Evolutionary conservation across 1,140 invertebrate genomes (phyloP).

Genomic region (Babylonia areolata): DNA sequence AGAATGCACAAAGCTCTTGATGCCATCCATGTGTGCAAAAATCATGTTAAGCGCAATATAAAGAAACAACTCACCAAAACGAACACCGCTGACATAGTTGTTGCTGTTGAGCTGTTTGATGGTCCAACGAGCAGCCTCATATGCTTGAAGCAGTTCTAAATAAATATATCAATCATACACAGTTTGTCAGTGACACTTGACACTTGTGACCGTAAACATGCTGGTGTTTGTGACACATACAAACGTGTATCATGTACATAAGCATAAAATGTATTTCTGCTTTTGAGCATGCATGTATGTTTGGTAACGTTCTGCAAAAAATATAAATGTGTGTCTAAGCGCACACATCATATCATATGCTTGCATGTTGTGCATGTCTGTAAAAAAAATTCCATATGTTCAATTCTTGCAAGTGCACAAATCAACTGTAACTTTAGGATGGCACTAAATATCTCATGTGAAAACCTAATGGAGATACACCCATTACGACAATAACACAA

Average conservation of each 20-base stretch:
- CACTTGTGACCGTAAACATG: neutral
- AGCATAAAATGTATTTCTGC: neutral
- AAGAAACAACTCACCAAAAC: slow-evolving; percentile 56
- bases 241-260: neutral
- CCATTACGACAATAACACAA: too few species aligned
- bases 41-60: too few species aligned
- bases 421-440: too few species aligned
- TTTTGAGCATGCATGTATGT: neutral
- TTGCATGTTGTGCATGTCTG: too few species aligned
- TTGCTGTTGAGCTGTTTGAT: slow-evolving; percentile 71
- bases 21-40: too few species aligned
- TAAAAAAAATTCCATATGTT: too few species aligned
- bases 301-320: neutral
- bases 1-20: too few species aligned
- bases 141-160: slow-evolving; percentile 66
- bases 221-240: neutral
- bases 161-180: too few species aligned
- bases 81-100: slow-evolving; percentile 52
- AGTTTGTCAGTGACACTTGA: neutral
- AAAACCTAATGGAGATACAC: too few species aligned
- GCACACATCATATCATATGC: too few species aligned
- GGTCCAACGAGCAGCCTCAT: slow-evolving; percentile 76
- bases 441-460: too few species aligned
- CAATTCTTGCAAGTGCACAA: too few species aligned
- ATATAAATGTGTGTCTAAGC: neutral